A percentile compares a stretch with the other conserved stretches of the same genome.
Conservation (phyloP, 2,113 vertebrate species). For the Pomatorhinus ruficollis region DNA sequence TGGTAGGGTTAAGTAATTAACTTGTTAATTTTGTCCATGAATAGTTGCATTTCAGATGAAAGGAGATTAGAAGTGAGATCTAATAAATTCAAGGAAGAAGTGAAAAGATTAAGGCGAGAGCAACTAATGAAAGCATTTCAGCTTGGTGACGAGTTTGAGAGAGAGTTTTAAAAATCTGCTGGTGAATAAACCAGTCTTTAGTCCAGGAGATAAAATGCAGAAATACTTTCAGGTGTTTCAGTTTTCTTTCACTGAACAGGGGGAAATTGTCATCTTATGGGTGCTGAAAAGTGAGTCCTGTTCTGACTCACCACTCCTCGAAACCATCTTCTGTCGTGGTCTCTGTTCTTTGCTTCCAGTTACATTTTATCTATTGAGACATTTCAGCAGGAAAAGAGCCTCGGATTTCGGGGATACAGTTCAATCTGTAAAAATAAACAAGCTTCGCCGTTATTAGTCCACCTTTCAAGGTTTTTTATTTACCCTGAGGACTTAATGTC, state of each 20-base stretch:
- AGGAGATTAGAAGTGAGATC: background rate
- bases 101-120: background rate
- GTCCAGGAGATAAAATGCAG: background rate
- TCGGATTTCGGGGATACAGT: background rate
- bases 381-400: background rate
- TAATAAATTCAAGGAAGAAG: background rate
- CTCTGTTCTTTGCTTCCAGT: background rate
- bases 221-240: background rate
- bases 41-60: background rate
- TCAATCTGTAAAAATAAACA: background rate
- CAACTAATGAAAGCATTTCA: background rate
- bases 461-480: background rate
- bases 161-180: background rate
- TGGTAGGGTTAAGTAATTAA: background rate
- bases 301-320: background rate
- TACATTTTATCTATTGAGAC: background rate
- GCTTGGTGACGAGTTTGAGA: background rate
- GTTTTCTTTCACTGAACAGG: background rate
- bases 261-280: background rate
- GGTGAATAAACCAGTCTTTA: background rate
- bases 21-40: background rate
- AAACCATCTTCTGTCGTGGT: background rate
- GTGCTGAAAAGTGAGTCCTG: accelerated
- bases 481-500: background rate
- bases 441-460: background rate